Evolutionary conservation across 2,797 vertebrate genomes (phyloP).

Genomic region (Sebastes variabilis): DNA sequence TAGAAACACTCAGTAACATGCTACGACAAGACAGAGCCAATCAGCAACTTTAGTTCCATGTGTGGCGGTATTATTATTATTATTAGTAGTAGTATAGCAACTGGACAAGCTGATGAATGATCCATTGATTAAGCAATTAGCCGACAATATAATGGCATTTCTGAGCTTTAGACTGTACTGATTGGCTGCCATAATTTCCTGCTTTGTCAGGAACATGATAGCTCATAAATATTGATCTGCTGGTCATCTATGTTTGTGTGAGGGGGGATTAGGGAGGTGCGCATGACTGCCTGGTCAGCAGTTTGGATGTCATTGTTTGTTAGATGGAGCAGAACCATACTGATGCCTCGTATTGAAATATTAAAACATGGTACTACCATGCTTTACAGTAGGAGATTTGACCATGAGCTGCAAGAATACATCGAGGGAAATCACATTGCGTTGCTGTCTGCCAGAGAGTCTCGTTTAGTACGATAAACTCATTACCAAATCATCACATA

Average conservation of each 20-base stretch:
- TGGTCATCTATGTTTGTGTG: slow-evolving; percentile 7
- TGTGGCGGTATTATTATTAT: background rate
- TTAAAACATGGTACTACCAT: background rate
- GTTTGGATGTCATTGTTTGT: slow-evolving; percentile 23
- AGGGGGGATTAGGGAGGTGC: background rate
- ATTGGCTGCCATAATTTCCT: slow-evolving; percentile 51
- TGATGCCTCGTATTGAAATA: background rate
- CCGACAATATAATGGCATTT: slow-evolving; percentile 26
- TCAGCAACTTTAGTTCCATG: background rate
- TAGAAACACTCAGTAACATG: background rate
- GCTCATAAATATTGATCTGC: slow-evolving; percentile 63
- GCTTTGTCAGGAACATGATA: slow-evolving; percentile 52
- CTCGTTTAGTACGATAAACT: no score
- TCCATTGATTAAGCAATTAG: slow-evolving; percentile 49
- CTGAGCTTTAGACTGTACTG: slow-evolving; percentile 21
- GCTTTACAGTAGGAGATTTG: background rate
- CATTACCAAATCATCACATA: background rate
- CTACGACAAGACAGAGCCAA: background rate
- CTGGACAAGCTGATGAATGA: slow-evolving; percentile 16
- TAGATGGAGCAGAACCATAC: slow-evolving; percentile 1
- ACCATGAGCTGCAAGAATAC: background rate
- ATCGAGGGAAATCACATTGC: background rate
- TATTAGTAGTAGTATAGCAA: background rate
- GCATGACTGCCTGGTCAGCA: slow-evolving; percentile 26
- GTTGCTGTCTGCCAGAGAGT: background rate